Evolutionary conservation across 2,113 vertebrate genomes (phyloP).

Genomic region (Ameiurus melas): DNA sequence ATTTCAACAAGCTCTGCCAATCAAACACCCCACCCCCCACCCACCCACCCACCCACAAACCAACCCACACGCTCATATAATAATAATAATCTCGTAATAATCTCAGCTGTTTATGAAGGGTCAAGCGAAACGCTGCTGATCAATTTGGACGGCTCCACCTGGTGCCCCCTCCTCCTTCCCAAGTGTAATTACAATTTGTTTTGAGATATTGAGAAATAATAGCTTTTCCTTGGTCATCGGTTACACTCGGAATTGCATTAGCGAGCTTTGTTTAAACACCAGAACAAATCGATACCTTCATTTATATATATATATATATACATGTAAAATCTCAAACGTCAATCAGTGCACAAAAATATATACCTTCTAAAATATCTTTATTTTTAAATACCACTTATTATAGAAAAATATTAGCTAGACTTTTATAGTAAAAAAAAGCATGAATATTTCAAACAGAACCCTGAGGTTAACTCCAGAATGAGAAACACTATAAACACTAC

Average conservation of each 20-base stretch:
- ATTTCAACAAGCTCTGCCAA: conserved; percentile 45
- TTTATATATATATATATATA: too few relatives aligned
- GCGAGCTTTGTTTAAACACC: conserved; percentile 56
- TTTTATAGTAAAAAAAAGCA: too few relatives aligned
- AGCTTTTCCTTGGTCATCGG: conserved; percentile 52
- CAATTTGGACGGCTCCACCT: conserved; percentile 36
- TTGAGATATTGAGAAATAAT: conserved; percentile 62
- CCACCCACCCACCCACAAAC: background rate
- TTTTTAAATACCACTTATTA: background rate
- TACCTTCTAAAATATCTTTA: background rate
- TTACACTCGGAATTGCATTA: conserved; percentile 57
- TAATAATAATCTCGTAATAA: conserved; percentile 53
- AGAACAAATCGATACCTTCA: conserved; percentile 57
- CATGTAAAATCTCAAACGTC: background rate
- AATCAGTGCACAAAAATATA: background rate
- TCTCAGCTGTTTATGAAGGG: conserved; percentile 58
- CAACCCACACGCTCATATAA: background rate
- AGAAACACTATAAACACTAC: too few relatives aligned
- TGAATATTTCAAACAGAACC: background rate
- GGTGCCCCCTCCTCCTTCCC: conserved; percentile 6
- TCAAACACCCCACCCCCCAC: conserved; percentile 9
- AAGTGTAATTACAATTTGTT: conserved; percentile 61
- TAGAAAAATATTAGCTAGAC: background rate
- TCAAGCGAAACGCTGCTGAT: conserved; percentile 56
- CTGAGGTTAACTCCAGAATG: too few relatives aligned